Evolutionary conservation across 2,797 vertebrate genomes (phyloP).

Genomic region (Xenops minutus): DNA sequence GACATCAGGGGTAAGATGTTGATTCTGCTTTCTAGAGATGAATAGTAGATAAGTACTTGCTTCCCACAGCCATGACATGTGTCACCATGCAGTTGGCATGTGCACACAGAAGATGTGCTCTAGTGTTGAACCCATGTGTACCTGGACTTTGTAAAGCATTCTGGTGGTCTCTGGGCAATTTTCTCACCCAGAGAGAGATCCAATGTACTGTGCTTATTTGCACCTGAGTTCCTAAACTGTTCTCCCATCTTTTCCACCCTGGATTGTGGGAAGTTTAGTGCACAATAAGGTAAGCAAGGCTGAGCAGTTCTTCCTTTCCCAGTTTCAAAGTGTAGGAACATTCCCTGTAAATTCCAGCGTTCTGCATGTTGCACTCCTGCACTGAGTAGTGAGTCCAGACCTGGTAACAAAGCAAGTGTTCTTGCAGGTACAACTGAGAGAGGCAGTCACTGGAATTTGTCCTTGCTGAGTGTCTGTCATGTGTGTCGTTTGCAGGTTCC

Average conservation of each 20-base stretch:
- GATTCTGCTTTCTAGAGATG: neutral
- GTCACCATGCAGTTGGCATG: neutral
- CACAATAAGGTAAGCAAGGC: neutral
- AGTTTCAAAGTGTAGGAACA: neutral
- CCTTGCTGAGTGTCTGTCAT: neutral
- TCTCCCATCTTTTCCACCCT: neutral
- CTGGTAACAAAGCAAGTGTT: neutral
- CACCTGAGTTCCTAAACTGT: neutral
- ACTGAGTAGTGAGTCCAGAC: neutral
- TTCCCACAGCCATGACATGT: neutral
- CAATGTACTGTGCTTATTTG: neutral
- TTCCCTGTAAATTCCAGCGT: neutral
- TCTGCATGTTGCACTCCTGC: neutral
- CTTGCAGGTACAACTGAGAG: neutral
- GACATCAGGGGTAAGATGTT: neutral
- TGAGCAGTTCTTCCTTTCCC: neutral
- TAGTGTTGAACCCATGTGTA: neutral
- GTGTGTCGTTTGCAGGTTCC: constrained; percentile 82
- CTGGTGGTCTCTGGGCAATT: neutral
- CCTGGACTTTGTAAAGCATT: neutral
- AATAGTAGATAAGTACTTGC: neutral
- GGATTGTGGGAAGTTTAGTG: neutral
- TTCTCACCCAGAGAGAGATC: neutral
- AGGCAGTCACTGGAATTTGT: neutral
- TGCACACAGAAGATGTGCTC: neutral